Evolutionary conservation across 30 jellyfish, hydroid and myxozoan species (phyloP).

Genomic region (Aurelia sp.): DNA sequence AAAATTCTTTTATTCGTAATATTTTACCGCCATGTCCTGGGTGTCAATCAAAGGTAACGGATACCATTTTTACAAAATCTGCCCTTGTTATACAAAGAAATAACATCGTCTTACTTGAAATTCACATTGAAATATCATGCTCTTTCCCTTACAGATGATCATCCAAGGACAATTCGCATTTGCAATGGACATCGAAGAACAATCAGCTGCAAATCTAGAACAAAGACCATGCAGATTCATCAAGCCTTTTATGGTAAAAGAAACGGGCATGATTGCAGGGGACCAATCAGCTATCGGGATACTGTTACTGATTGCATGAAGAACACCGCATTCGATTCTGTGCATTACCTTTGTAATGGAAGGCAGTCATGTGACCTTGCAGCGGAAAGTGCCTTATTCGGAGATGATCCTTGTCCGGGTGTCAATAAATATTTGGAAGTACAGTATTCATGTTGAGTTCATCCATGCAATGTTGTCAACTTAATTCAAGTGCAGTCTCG

Average conservation of each 20-base stretch:
- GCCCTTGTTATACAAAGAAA: too few relatives aligned
- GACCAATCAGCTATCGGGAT: slow-evolving; percentile 83
- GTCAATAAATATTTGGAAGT: slow-evolving; percentile 91
- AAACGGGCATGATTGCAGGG: slow-evolving; percentile 94
- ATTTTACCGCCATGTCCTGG: too few relatives aligned
- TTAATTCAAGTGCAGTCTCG: too few relatives aligned
- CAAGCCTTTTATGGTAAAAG: slow-evolving; percentile 92
- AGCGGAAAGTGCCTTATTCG: slow-evolving; percentile 92
- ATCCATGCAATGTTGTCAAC: too few relatives aligned
- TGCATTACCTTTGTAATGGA: slow-evolving; percentile 86
- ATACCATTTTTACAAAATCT: too few relatives aligned
- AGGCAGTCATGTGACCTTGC: slow-evolving; percentile 92
- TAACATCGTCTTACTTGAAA: too few relatives aligned
- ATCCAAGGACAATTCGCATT: slow-evolving; percentile 65
- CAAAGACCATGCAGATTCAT: slow-evolving; percentile 70
- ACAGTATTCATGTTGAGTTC: slow-evolving; percentile 68
- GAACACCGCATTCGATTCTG: slow-evolving; percentile 86
- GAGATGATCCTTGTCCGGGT: slow-evolving; percentile 97
- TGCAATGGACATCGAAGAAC: slow-evolving; percentile 94
- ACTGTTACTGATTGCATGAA: slow-evolving; percentile 88
- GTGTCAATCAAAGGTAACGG: too few relatives aligned
- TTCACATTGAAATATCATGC: too few relatives aligned
- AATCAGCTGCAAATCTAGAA: slow-evolving; percentile 76
- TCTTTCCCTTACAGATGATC: slow-evolving; percentile 9
- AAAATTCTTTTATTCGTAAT: too few relatives aligned